Conservation (phyloP, 2,888 invertebrate species). For the Oscheius sp. region DNA sequence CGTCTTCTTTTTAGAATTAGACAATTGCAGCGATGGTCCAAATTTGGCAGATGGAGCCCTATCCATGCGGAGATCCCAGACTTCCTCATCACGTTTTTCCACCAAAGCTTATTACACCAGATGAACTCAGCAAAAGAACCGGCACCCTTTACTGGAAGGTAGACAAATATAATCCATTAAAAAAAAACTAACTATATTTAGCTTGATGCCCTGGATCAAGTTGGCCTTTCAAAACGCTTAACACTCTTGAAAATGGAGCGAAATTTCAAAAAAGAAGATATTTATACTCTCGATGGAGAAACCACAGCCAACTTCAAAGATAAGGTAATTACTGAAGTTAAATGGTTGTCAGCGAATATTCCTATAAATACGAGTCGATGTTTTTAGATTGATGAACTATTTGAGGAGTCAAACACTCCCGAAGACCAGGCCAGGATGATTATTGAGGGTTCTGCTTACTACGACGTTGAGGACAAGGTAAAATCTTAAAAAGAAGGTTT, state of each 20-base stretch:
- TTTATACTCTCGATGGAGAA: constrained; percentile 65
- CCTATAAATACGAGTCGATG: background rate
- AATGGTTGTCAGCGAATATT: background rate
- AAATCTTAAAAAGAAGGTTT: too few species aligned
- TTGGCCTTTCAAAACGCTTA: constrained; percentile 60
- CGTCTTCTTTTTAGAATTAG: too few species aligned
- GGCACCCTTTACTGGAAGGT: constrained; percentile 90
- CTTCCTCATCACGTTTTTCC: constrained; percentile 84
- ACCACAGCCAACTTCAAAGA: constrained; percentile 67
- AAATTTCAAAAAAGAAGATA: constrained; percentile 66
- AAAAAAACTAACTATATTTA: constrained; percentile 23
- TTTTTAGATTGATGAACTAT: constrained; percentile 63
- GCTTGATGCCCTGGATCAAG: constrained; percentile 63
- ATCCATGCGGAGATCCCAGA: constrained; percentile 80
- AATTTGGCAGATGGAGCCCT: constrained; percentile 86
- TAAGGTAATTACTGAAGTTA: constrained; percentile 44
- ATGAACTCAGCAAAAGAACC: constrained; percentile 78
- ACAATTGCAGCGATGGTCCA: too few species aligned
- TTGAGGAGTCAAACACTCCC: constrained; percentile 62
- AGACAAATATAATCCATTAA: constrained; percentile 60
- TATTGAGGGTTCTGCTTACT: constrained; percentile 66
- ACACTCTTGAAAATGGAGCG: constrained; percentile 66
- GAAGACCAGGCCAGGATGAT: constrained; percentile 67
- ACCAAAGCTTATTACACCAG: constrained; percentile 79
- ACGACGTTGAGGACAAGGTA: constrained; percentile 66